phyloP scores from a whole-genome alignment of 2,113 vertebrate genomes.

The Hippocampus guttulatus region DNA sequence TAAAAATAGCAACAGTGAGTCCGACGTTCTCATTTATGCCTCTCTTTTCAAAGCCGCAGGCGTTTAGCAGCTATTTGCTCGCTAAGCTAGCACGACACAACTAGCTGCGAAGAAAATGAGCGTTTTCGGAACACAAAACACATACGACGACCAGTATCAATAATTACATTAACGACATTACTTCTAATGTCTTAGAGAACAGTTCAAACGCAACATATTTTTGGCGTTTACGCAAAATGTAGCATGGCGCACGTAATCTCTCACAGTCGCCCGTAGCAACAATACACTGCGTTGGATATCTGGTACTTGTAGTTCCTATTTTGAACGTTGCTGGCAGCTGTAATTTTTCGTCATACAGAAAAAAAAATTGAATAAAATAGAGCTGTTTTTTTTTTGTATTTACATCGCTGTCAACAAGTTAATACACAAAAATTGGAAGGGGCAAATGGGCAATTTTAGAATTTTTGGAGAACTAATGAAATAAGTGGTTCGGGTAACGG shows the following conservation, averaged over 20 bases:
- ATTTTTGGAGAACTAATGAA: too few relatives aligned
- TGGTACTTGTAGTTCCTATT: slow-evolving; percentile 57
- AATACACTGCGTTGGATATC: slow-evolving; percentile 17
- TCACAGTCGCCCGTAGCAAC: slow-evolving; percentile 72
- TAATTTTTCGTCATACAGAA: neutral
- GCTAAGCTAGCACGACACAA: slow-evolving; percentile 24
- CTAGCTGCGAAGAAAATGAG: too few relatives aligned
- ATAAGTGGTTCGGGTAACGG: too few relatives aligned
- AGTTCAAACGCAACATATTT: neutral
- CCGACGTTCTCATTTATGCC: neutral
- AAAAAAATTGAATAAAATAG: neutral
- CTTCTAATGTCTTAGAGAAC: neutral
- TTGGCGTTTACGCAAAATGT: neutral
- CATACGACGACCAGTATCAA: rapidly evolving
- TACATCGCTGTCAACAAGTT: neutral
- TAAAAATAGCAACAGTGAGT: neutral
- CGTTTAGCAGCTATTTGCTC: slow-evolving; percentile 20
- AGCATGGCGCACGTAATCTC: slow-evolving; percentile 19
- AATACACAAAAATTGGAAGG: neutral
- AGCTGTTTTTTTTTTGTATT: neutral
- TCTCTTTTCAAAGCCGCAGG: neutral
- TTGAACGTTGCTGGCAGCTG: neutral
- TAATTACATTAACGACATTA: too few relatives aligned
- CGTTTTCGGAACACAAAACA: too few relatives aligned
- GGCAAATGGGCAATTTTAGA: too few relatives aligned